Conservation (phyloP, 2,113 vertebrate genomes). For the Pterophyllum scalare region DNA sequence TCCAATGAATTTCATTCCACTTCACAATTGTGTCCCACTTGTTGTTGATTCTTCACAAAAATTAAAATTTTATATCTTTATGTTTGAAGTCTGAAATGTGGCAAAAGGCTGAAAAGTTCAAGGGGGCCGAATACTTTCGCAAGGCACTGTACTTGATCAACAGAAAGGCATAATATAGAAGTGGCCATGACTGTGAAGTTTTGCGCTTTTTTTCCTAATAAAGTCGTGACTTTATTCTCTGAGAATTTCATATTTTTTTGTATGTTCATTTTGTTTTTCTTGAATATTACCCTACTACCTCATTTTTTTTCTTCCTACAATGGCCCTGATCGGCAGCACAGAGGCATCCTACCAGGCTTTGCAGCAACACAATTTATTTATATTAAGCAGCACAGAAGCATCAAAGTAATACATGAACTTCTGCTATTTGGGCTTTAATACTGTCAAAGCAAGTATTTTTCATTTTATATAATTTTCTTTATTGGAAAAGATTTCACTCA, state of each 20-base stretch:
- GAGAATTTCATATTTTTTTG: neutral
- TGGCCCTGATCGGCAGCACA: neutral
- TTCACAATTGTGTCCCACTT: no score
- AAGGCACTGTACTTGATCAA: neutral
- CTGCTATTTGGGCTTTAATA: neutral
- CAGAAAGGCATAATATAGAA: neutral
- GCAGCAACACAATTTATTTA: neutral
- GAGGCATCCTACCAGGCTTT: neutral
- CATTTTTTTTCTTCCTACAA: neutral
- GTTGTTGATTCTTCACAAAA: no score
- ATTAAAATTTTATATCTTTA: no score
- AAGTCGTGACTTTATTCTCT: neutral
- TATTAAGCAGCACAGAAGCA: neutral
- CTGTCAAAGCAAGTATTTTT: conserved; percentile 1
- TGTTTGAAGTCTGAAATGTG: no score
- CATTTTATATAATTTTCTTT: neutral
- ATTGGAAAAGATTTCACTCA: neutral
- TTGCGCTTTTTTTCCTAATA: neutral
- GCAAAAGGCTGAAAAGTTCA: no score
- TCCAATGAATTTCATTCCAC: no score
- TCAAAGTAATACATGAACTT: neutral
- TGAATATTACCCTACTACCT: neutral
- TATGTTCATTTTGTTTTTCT: fast-evolving
- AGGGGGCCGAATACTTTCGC: no score
- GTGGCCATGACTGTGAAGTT: neutral